These are phyloP conservation scores for Eupsilia transversa DNA, from an alignment of 2,888 invertebrate genomes.

Conservation along the genomic window DNA sequence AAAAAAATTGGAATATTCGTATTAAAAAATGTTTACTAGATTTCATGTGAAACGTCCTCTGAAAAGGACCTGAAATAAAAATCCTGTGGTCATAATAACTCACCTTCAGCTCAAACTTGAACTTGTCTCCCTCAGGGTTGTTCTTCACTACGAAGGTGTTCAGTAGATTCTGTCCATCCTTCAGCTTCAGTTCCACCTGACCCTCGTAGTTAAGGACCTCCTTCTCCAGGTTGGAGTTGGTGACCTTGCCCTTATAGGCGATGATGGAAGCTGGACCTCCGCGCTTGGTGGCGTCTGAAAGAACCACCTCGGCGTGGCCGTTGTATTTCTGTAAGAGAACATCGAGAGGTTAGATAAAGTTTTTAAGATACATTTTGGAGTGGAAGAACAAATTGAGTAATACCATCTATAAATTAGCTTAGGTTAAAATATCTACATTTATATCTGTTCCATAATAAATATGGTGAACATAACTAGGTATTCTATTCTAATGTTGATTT, in stretches of 20 bases:
- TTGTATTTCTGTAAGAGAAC: constrained; percentile 74
- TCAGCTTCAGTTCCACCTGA: constrained; percentile 79
- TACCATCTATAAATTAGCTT: not conserved
- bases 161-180: constrained; percentile 80
- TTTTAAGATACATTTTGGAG: not conserved
- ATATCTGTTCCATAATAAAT: too few relatives aligned
- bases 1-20: too few relatives aligned
- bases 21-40: not conserved
- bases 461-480: too few relatives aligned
- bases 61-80: not conserved
- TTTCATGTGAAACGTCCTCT: not conserved
- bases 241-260: constrained; percentile 79
- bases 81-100: not conserved
- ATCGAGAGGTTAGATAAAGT: not conserved
- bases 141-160: constrained; percentile 79
- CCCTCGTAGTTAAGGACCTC: constrained; percentile 79
- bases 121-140: constrained; percentile 76
- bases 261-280: constrained; percentile 81
- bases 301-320: constrained; percentile 75
- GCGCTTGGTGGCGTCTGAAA: constrained; percentile 82
- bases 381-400: not conserved
- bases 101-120: constrained; percentile 81
- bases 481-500: too few relatives aligned
- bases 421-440: too few relatives aligned
- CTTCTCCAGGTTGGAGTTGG: constrained; percentile 79